Conservation (phyloP, 2,113 vertebrate genomes). For the Verasper variegatus region DNA sequence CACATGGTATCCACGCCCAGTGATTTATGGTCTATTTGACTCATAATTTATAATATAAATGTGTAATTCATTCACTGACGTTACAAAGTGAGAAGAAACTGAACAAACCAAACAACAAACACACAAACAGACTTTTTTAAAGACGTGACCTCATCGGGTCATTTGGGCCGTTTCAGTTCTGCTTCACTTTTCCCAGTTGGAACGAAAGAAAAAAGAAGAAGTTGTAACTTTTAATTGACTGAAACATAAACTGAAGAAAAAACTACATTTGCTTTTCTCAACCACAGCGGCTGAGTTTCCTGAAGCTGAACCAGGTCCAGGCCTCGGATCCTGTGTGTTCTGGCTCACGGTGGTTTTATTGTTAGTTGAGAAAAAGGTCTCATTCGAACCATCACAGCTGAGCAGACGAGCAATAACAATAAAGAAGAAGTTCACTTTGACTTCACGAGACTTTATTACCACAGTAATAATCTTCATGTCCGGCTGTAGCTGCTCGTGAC, state of each 20-base stretch:
- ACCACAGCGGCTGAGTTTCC: background rate
- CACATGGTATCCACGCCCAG: too few species aligned
- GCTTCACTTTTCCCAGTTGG: background rate
- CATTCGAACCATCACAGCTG: too few species aligned
- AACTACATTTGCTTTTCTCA: background rate
- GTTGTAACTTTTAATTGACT: background rate
- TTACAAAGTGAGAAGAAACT: background rate
- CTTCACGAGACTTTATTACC: too few species aligned
- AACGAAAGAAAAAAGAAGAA: background rate
- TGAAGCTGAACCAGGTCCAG: background rate
- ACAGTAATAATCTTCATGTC: too few species aligned
- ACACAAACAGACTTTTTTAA: too few species aligned
- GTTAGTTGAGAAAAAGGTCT: too few species aligned
- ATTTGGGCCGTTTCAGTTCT: background rate
- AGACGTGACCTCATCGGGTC: background rate
- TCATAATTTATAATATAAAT: too few species aligned
- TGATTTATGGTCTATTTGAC: too few species aligned
- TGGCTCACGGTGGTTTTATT: background rate
- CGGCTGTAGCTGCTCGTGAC: background rate
- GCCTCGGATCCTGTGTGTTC: background rate
- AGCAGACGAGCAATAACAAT: too few species aligned
- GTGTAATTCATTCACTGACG: background rate
- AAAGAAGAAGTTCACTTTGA: too few species aligned
- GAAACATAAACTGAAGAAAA: background rate
- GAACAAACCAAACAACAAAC: background rate